Conservation (phyloP, 2,888 invertebrate species). For the Hyposoter didymator region DNA sequence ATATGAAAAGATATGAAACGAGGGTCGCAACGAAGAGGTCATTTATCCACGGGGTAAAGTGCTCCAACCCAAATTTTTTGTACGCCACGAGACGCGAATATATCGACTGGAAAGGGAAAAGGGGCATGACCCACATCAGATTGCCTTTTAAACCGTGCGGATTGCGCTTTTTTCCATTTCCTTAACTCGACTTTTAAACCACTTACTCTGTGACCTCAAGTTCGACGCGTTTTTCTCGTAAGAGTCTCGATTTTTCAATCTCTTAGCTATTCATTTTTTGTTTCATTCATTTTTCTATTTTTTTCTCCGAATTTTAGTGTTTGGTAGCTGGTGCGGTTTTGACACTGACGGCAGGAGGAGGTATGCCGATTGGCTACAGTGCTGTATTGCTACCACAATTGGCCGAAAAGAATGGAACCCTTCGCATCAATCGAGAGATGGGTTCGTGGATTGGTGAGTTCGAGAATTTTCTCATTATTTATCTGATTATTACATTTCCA, state of each 20-base stretch:
- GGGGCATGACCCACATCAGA: background rate
- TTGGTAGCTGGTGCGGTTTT: constrained; percentile 90
- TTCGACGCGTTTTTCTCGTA: background rate
- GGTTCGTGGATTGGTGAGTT: constrained; percentile 91
- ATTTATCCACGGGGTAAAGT: constrained; percentile 60
- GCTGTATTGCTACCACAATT: constrained; percentile 92
- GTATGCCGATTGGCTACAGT: constrained; percentile 93
- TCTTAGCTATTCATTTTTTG: constrained; percentile 36
- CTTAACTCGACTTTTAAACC: constrained; percentile 18
- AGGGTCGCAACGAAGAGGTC: constrained; percentile 42
- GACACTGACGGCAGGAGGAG: constrained; percentile 89
- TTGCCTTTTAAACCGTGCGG: background rate
- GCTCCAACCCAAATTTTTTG: constrained; percentile 51
- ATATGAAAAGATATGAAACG: constrained; percentile 36
- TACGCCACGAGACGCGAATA: constrained; percentile 30
- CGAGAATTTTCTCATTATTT: background rate
- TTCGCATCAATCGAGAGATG: constrained; percentile 88
- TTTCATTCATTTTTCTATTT: constrained; percentile 43
- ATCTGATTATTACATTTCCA: background rate
- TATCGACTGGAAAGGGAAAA: constrained; percentile 1
- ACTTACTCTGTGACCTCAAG: background rate
- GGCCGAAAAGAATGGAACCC: constrained; percentile 86
- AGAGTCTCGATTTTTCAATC: constrained; percentile 1
- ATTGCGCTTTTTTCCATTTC: constrained; percentile 9
- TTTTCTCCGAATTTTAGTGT: constrained; percentile 85